A percentile compares a stretch with the other conserved stretches of the same genome.
Conservation (phyloP, 2,888 invertebrate species). For the Clusia tigrina region DNA sequence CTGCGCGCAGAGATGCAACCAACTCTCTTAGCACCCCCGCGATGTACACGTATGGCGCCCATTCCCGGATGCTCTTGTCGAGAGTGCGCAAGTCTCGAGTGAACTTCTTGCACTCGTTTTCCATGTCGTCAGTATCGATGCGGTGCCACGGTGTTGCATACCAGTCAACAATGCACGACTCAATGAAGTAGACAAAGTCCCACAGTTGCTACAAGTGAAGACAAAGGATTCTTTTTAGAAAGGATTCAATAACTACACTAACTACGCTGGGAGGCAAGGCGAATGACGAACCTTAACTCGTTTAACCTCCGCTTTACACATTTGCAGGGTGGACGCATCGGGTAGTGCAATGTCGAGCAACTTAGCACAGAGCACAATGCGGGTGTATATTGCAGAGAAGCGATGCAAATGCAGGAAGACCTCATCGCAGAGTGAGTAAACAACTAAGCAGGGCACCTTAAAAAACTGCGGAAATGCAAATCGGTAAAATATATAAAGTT, state of each 20-base stretch:
- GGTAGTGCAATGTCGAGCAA: constrained; percentile 87
- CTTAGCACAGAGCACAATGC: constrained; percentile 77
- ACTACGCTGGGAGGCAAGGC: background rate
- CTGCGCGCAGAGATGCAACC: constrained; percentile 90
- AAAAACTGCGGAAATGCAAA: constrained; percentile 66
- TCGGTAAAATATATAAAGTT: background rate
- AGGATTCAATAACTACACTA: constrained; percentile 16
- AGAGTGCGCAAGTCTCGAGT: constrained; percentile 84
- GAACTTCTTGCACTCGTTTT: constrained; percentile 93
- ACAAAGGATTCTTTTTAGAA: constrained; percentile 21
- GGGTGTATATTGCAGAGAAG: constrained; percentile 75
- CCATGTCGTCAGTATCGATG: constrained; percentile 95
- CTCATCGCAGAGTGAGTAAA: constrained; percentile 76
- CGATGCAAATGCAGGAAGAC: constrained; percentile 71
- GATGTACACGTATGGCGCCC: constrained; percentile 81
- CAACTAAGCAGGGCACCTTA: constrained; percentile 72
- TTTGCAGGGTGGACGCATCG: constrained; percentile 81
- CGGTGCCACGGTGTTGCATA: constrained; percentile 92
- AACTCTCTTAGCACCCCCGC: constrained; percentile 89
- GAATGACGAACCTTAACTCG: constrained; percentile 71
- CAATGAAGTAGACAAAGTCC: constrained; percentile 89
- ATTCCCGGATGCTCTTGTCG: constrained; percentile 82
- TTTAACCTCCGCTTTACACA: constrained; percentile 80
- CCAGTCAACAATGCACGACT: constrained; percentile 89
- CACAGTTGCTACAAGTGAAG: constrained; percentile 73